These are phyloP conservation scores for Pipistrellus nathusii DNA, from an alignment of 2,797 vertebrate genomes.

Conservation along the genomic window DNA sequence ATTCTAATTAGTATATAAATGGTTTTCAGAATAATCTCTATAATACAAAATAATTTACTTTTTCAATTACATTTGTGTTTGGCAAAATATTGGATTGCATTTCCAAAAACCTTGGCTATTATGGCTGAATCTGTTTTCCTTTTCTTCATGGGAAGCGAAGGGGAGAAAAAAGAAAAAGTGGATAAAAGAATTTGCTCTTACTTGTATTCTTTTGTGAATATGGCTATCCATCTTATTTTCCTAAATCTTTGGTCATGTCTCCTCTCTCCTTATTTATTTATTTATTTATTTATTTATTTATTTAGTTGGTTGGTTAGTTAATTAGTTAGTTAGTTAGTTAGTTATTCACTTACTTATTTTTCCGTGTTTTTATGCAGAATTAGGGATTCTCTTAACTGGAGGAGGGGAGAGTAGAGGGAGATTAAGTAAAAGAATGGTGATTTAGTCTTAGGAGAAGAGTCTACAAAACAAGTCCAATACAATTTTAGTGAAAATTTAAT, in stretches of 20 bases:
- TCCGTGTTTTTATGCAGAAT: neutral
- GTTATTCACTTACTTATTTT: neutral
- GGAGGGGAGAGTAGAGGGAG: too few relatives aligned
- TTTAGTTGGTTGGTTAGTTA: too few relatives aligned
- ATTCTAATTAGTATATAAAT: slow-evolving; percentile 69
- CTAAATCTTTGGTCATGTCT: neutral
- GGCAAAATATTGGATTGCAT: slow-evolving; percentile 40
- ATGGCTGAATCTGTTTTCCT: neutral
- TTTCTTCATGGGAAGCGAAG: neutral
- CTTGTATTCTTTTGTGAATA: neutral
- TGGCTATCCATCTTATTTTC: neutral
- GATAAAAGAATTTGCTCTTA: neutral
- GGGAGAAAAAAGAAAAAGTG: neutral
- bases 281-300: neutral
- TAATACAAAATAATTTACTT: slow-evolving; percentile 67
- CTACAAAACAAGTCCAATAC: neutral
- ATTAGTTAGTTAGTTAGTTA: neutral
- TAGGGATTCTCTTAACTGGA: neutral
- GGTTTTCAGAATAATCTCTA: slow-evolving; percentile 68
- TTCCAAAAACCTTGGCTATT: neutral
- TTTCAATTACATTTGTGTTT: slow-evolving; percentile 70
- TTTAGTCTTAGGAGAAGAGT: neutral
- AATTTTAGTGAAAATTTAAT: neutral
- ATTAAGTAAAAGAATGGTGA: neutral
- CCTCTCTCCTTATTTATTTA: neutral